Base-by-base conservation (phyloP, 2,797 vertebrate species). In the Selene dorsalis region DNA sequence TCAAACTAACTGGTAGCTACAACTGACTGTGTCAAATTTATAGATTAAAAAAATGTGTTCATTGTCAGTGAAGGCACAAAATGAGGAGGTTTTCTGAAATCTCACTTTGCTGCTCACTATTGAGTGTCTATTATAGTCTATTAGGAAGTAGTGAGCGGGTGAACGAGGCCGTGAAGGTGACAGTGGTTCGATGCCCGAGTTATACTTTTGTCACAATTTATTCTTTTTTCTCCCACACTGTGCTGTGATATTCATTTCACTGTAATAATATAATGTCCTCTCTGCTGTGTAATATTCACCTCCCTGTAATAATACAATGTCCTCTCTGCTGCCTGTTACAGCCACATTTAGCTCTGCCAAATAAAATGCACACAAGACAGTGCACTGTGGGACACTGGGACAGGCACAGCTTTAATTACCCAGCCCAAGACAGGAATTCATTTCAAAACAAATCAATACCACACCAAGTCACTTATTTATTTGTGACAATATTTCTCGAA, bases 381-480 rank as follows among this genome's bases (percentile, higher is more conserved):
- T 62, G 73, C 74, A 87, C 58, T 79, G 39, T 79, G 86, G 85
- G 90, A 90, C 81, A 70, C 68, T 73, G 87, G 79, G 88, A 88
- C 87, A 82, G 81, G 32, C 85, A 67, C 50, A 85, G 84, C 86
- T 89, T 92, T 94, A 93, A 94, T 95, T 94, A 94, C 83, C 85
- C 73, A 69, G 81, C 86, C 83, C 83, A 85, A 84, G 83, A 92
- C 77, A 91, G 83, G 91, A 93, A 87, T 90, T 90, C 77, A 92
- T 93, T 90, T 93, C 80, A 89, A 87, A 91, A 88, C 83, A 90
- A 93, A 94, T 94, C 94, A 93, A 95, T 95, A 93, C 60, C 77
- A 63, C 78, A 85, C 76, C 88, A 93, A 92, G 84, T 91, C 83
- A 91, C 87, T 92, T 92, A 93, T 93, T 93, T 93, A 93, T 93